Evolutionary conservation across 1,140 invertebrate species (phyloP), one percentile per base, ranked within the genome.

Genomic region (Pseudomyrmex concolor): DNA sequence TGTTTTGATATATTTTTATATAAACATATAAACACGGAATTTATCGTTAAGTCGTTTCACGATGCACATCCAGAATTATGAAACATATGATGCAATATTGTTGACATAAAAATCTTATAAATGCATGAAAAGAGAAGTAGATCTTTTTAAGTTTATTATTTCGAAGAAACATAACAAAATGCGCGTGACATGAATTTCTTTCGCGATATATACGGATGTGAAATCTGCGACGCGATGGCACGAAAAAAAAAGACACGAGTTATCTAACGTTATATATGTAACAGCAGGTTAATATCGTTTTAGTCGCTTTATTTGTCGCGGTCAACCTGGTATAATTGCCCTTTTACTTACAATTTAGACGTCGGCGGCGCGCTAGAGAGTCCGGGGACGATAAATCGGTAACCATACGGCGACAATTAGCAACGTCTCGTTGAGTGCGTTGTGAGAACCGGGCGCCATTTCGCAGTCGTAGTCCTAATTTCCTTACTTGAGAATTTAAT

Each of bases 341-440:
- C 22, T 55, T 84, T 78, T 74, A 82, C 70, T 82, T 82, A 80
- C 76, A 80, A 43, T 71, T 82, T 62, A 74, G 25, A 74, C 22
- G 57, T 74, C 57, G 50, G 68, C n/a, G 34, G 55, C 50, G 48
- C 45, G 22, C 34, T 74, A 17, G 34, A 34, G 34, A 34, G 57
- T 60, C 45, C 25, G 15, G 25, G 25, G 12, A 34, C 59, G 60
- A 62, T 82, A 74, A 72, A 82, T 80, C 66, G 76, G 76, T 82
- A 82, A 82, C 71, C 71, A 74, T 82, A 82, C 67, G 60, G 78
- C 71, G 78, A 74, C 71, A 82, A 82, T 82, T 82, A 82, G 71
- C 78, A 74, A 82, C 71, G 78, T 82, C 70, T 73, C 78, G 60
- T 82, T 74, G 78, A 64, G 59, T 50, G 48, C 70, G 70, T 82